phyloP scores from a whole-genome alignment of 2,888 invertebrate species.

The Antheraea assamensis region DNA sequence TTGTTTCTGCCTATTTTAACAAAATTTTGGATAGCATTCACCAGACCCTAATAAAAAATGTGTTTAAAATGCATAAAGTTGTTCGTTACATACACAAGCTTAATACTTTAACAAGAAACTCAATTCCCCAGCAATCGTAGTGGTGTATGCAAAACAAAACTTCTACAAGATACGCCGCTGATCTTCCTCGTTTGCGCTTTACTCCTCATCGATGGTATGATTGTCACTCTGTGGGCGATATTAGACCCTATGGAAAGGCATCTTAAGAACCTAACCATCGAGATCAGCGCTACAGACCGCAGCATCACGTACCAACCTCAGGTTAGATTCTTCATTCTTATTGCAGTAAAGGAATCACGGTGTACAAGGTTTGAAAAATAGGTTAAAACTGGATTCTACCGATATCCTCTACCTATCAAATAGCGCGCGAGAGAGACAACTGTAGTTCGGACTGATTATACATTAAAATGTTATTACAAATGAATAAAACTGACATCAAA shows the following conservation, averaged over 20 bases:
- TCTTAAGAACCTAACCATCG: slow-evolving; percentile 90
- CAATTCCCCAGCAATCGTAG: slow-evolving; percentile 83
- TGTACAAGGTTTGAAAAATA: no score
- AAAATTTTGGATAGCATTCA: no score
- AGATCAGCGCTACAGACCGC: slow-evolving; percentile 89
- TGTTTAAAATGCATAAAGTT: no score
- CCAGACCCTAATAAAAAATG: no score
- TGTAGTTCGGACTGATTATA: no score
- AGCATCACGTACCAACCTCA: slow-evolving; percentile 93
- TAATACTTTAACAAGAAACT: background rate
- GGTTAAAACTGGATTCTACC: no score
- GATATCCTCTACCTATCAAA: no score
- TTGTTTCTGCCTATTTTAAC: no score
- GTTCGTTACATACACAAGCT: background rate
- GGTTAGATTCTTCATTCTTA: slow-evolving; percentile 59
- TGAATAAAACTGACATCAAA: no score
- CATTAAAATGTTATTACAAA: no score
- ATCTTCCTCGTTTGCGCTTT: slow-evolving; percentile 92
- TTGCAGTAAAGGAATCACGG: no score
- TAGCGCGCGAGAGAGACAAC: no score
- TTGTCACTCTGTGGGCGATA: slow-evolving; percentile 92
- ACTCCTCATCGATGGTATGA: slow-evolving; percentile 90
- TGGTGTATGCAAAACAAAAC: slow-evolving; percentile 93
- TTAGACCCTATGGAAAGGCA: slow-evolving; percentile 94
- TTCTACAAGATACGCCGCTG: slow-evolving; percentile 94